Evolutionary conservation across 2,888 invertebrate species (phyloP), one percentile per base, ranked within the genome.

Genomic region (Diachrysia chrysitis): DNA sequence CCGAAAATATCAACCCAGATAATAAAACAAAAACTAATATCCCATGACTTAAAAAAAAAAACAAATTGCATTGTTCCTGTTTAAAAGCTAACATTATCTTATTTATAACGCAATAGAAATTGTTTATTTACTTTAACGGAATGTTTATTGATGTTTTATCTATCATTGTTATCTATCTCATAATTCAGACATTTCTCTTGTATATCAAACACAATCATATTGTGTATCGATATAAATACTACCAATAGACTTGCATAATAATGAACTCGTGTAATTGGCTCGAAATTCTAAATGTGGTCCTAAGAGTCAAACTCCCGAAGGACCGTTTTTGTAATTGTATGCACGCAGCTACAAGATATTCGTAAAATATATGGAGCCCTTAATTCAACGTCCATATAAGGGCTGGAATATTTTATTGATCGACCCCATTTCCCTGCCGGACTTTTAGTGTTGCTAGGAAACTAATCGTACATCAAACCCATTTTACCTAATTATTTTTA

Each of bases 51-150:
- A 16, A n/a, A n/a, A 42, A 42, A 16, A 42, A 42, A 42, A 16
- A 42, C 42, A 42, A 42, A 42, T 42, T 42, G 42, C 42, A 42
- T 42, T 42, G 42, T 42, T 42, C n/a, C 42, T 4, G 21, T 51
- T 32, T 10, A 66, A 58, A 66, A 53, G 10, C 7, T 60, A 37
- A 64, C 35, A 62, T 12, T 12, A 60, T 61, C 48, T 48, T 23
- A 68, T 64, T 51, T 54, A 48, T 48, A 48, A 5, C 37, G 48
- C 25, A 53, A 76, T 76, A 29, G 0, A 4, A 63, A 66, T 71
- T 74, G 72, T 76, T 76, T 76, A 37, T 74, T 76, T 74, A 64
- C 19, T 68, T 70, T 67, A 25, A 21, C 35, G 76, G 48, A 21
- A 74, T 48, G 6, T 46, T 58, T 59, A 63, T 71, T 60, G 25